A percentile compares a stretch with the other conserved stretches of the same genome.
Conservation (phyloP, 64 coral and sea anemone genomes). For the Pachyseris speciosa region DNA sequence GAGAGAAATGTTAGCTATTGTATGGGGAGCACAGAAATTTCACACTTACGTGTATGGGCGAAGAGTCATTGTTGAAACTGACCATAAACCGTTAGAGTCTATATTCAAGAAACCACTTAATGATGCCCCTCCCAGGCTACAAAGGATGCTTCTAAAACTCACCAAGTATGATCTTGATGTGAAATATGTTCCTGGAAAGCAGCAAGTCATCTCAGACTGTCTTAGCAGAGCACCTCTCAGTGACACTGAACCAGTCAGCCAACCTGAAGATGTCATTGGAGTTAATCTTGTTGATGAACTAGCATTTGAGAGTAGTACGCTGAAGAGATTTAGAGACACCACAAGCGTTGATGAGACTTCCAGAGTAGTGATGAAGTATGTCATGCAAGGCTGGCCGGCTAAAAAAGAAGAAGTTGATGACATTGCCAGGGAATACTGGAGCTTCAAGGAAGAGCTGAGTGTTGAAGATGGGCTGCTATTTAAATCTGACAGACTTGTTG, state of each 20-base stretch:
- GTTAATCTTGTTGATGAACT: constrained; percentile 39
- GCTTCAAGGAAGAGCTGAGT: constrained; percentile 52
- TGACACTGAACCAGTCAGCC: background rate
- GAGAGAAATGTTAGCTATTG: too few relatives aligned
- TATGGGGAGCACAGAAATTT: too few relatives aligned
- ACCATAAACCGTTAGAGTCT: too few relatives aligned
- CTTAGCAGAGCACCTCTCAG: background rate
- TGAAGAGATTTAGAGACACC: constrained; percentile 36
- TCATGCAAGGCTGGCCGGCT: constrained; percentile 50
- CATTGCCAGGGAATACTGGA: constrained; percentile 59
- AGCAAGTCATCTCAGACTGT: background rate
- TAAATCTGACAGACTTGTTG: constrained; percentile 66
- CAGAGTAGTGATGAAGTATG: constrained; percentile 60
- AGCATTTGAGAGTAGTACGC: constrained; percentile 43
- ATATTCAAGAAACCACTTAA: too few relatives aligned
- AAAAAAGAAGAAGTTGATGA: constrained; percentile 62
- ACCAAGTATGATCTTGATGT: background rate
- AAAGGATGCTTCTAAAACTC: too few relatives aligned
- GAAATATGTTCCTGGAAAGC: background rate
- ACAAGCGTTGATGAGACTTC: constrained; percentile 57
- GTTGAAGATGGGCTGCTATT: constrained; percentile 68
- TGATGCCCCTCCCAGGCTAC: background rate
- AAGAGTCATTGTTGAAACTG: too few relatives aligned
- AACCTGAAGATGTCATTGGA: background rate
- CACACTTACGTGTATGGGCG: too few relatives aligned